These are phyloP conservation scores for Atherinosoma microstoma DNA, from an alignment of 2,797 vertebrate genomes.

Conservation along the genomic window DNA sequence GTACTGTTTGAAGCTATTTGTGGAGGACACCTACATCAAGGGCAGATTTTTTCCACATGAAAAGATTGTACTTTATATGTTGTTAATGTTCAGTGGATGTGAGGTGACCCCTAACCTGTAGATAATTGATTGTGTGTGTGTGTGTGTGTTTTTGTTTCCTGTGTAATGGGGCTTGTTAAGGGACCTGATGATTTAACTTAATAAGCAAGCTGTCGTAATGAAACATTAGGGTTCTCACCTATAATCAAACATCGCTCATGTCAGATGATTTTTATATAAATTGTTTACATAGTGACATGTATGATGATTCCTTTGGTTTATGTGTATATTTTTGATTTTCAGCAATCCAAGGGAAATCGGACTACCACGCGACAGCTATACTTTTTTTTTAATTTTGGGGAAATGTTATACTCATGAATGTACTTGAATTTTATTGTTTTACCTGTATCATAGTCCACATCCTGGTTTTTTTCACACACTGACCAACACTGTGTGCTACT, in stretches of 20 bases:
- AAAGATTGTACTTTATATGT: conserved; percentile 48
- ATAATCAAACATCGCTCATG: conserved; percentile 21
- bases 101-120: conserved; percentile 46
- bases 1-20: conserved; percentile 25
- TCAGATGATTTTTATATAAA: conserved; percentile 26
- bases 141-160: conserved; percentile 24
- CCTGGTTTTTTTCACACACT: conserved; percentile 40
- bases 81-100: conserved; percentile 27
- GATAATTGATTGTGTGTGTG: conserved; percentile 30
- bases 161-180: conserved; percentile 54
- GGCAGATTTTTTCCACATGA: conserved; percentile 35
- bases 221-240: conserved; percentile 48
- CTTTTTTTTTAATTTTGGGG: conserved; percentile 27
- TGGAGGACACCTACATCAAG: conserved; percentile 23
- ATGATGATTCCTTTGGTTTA: conserved; percentile 75
- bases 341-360: conserved; percentile 58
- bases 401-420: conserved; percentile 40
- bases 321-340: conserved; percentile 74
- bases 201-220: conserved; percentile 48
- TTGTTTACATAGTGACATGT: conserved; percentile 73
- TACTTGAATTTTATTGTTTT: conserved; percentile 75
- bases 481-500: conserved; percentile 47
- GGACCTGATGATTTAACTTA: conserved; percentile 67
- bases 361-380: conserved; percentile 50
- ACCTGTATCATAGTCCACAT: conserved; percentile 23